Base-by-base conservation (phyloP, 1,140 invertebrate species). In the Drosophila pachea region DNA sequence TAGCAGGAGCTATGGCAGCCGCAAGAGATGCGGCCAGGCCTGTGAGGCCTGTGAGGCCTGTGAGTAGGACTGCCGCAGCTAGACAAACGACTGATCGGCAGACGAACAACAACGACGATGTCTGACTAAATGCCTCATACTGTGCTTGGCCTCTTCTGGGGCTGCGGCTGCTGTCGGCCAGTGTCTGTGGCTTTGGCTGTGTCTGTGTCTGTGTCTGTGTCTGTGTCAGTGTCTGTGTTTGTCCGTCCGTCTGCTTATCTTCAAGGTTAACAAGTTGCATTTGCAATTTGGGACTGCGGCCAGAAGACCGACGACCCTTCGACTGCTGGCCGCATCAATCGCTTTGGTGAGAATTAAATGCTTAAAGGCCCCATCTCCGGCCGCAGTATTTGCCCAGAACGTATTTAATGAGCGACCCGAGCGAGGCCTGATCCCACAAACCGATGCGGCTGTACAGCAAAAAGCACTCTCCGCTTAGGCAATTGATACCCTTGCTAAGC, bases 201-300 rank as follows among this genome's bases (percentile, higher is more conserved):
- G 50, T 63, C 53, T 14, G 42, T 54, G 38, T 62, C 62, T 81
- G 35, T 40, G 49, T 52, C n/a, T n/a, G n/a, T n/a, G n/a, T n/a
- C n/a, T n/a, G n/a, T n/a, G n/a, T n/a, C n/a, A n/a, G 38, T 64
- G 36, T 68, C 64, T 78, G 74, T 48, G 61, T 61, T 43, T 49
- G 61, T 55, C 55, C 55, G 53, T 68, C 63, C 66, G 79, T 72
- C 66, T 64, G 79, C 53, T 62, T 61, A 73, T 73, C 69, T 83
- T 83, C 79, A 83, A 83, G 79, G 79, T 83, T 84, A 83, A 83
- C 79, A 83, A 84, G 79, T 83, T 79, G 69, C 76, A 83, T 83
- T 83, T 83, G 76, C 79, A 83, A 83, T 83, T 83, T 78, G 81
- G 79, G 72, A 76, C 56, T 63, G 63, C 65, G 35, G 45, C n/a